Evolutionary conservation across 2,888 invertebrate genomes (phyloP).

Genomic region (Tetragnatha montana): DNA sequence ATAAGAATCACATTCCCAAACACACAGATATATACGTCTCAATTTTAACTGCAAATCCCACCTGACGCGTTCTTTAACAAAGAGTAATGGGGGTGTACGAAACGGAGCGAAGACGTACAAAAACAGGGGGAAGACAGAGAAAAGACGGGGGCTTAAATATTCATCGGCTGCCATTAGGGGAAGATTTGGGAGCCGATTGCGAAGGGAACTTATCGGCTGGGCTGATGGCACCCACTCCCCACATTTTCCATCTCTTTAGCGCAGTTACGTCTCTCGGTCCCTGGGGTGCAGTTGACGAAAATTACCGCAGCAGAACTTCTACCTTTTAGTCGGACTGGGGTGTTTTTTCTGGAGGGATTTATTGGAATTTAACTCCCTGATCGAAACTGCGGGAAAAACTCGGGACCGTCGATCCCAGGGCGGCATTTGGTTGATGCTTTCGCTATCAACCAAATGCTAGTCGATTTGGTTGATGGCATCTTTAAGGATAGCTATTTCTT

Average conservation of each 20-base stretch:
- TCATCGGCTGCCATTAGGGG: slow-evolving; percentile 67
- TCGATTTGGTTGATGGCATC: too few species aligned
- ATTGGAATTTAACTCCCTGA: slow-evolving; percentile 42
- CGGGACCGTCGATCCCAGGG: too few species aligned
- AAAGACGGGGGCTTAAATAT: slow-evolving; percentile 68
- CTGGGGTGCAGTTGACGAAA: slow-evolving; percentile 61
- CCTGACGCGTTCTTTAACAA: slow-evolving; percentile 60
- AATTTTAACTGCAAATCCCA: slow-evolving; percentile 28
- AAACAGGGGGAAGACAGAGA: slow-evolving; percentile 14
- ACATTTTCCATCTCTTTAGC: slow-evolving; percentile 27
- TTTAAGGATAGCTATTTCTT: too few species aligned
- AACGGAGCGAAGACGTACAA: slow-evolving; percentile 26
- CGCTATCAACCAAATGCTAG: too few species aligned
- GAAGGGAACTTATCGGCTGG: slow-evolving; percentile 55
- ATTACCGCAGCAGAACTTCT: slow-evolving; percentile 47
- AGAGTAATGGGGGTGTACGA: slow-evolving; percentile 58
- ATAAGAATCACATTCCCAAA: slow-evolving; percentile 12
- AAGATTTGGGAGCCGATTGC: slow-evolving; percentile 62
- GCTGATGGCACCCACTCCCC: slow-evolving; percentile 45
- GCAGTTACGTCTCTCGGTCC: slow-evolving; percentile 37
- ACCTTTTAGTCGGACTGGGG: slow-evolving; percentile 12
- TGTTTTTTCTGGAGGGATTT: slow-evolving; percentile 37
- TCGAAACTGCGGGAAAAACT: slow-evolving; percentile 32
- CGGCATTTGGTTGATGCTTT: too few species aligned
- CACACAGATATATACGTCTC: slow-evolving; percentile 18